These are phyloP conservation scores for Brassicogethes aeneus DNA, from an alignment of 2,888 invertebrate species.

Conservation along the genomic window DNA sequence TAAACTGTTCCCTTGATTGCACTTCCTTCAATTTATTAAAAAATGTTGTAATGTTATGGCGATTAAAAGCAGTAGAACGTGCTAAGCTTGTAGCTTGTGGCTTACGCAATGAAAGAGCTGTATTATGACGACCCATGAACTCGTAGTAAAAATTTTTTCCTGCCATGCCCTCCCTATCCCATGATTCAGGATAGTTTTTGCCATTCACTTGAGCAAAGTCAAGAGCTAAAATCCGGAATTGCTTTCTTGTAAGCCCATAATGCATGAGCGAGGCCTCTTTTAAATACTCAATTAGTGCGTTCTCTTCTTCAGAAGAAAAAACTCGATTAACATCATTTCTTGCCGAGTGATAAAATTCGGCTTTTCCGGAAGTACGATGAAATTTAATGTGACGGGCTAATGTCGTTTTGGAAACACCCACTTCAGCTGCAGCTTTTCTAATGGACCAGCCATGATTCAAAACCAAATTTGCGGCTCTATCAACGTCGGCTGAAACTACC, in stretches of 20 bases:
- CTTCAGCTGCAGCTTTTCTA: background rate
- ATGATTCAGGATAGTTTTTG: slow-evolving; percentile 14
- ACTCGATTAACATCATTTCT: slow-evolving; percentile 1
- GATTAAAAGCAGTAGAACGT: slow-evolving; percentile 25
- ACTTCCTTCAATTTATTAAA: slow-evolving; percentile 18
- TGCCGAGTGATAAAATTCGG: no score
- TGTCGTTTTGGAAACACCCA: background rate
- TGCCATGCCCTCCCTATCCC: slow-evolving; percentile 12
- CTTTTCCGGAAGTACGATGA: background rate
- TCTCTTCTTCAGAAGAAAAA: slow-evolving; percentile 5
- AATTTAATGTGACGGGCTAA: background rate
- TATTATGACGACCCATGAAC: slow-evolving; percentile 11
- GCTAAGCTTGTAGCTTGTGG: slow-evolving; percentile 26
- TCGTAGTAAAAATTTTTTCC: no score
- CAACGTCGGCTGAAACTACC: background rate
- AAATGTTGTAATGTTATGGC: slow-evolving; percentile 16
- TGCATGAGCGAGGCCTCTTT: slow-evolving; percentile 7
- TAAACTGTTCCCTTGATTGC: no score
- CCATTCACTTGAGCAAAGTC: slow-evolving; percentile 16
- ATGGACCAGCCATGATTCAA: background rate
- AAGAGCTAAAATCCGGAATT: slow-evolving; percentile 9
- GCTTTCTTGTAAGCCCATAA: slow-evolving; percentile 11
- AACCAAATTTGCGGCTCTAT: background rate
- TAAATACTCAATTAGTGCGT: no score
- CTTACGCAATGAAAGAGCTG: slow-evolving; percentile 22